Conservation (phyloP, 2,888 invertebrate genomes). For the Machimus atricapillus region DNA sequence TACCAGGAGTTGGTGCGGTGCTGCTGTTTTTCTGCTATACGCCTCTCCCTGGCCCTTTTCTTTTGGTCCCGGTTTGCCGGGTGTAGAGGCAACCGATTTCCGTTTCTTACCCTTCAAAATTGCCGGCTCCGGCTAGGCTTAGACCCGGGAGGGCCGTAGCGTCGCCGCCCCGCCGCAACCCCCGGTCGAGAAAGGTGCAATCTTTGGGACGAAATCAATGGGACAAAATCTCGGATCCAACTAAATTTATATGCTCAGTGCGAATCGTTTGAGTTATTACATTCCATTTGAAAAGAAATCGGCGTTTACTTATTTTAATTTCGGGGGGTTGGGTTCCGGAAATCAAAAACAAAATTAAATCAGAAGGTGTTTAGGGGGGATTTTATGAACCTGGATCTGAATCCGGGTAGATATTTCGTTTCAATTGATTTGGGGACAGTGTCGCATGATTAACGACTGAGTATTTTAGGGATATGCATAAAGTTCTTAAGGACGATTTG, state of each 20-base stretch:
- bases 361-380: background rate
- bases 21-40: constrained; percentile 42
- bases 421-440: background rate
- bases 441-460: background rate
- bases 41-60: constrained; percentile 17
- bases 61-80: background rate
- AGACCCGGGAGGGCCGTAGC: background rate
- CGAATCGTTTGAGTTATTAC: constrained; percentile 41
- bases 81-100: background rate
- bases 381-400: background rate
- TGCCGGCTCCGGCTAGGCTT: background rate
- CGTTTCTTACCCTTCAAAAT: constrained; percentile 21
- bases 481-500: background rate
- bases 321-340: background rate
- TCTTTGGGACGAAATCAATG: constrained; percentile 7
- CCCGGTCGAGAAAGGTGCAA: constrained; percentile 2
- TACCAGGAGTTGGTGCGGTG: constrained; percentile 47
- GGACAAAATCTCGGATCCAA: background rate
- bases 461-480: background rate
- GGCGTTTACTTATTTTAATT: background rate
- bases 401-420: background rate
- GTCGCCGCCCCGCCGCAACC: background rate
- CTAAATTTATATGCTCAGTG: constrained; percentile 15
- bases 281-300: background rate
- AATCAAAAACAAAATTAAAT: background rate